Conservation (phyloP, 1,140 invertebrate genomes). For the Oedothorax gibbosus region DNA sequence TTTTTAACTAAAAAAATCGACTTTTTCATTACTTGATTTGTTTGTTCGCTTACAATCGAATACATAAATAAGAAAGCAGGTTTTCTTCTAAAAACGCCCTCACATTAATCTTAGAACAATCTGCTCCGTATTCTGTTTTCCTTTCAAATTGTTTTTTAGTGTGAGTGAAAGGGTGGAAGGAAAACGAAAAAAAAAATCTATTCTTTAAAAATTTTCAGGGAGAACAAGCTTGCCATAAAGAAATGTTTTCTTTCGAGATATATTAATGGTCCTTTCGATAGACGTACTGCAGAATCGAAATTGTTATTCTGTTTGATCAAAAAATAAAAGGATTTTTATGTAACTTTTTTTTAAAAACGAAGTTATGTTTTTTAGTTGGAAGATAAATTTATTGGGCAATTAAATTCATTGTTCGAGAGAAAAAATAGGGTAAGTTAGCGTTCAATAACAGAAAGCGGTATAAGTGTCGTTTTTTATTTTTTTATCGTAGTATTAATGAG, state of each 20-base stretch:
- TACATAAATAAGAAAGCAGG: not conserved
- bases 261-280: slow-evolving; percentile 51
- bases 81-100: slow-evolving; percentile 5
- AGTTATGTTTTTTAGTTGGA: no score
- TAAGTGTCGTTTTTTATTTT: no score
- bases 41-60: slow-evolving; percentile 1
- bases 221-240: not conserved
- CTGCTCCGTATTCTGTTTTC: slow-evolving; percentile 24
- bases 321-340: slow-evolving; percentile 29
- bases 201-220: not conserved
- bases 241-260: not conserved
- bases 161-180: not conserved
- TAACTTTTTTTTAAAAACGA: not conserved
- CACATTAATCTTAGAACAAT: slow-evolving; percentile 45
- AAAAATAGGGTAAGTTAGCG: not conserved
- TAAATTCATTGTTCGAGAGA: not conserved
- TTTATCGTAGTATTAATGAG: no score
- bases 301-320: slow-evolving; percentile 30
- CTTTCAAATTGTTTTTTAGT: slow-evolving; percentile 24
- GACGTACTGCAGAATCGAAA: slow-evolving; percentile 12
- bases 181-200: not conserved
- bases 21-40: slow-evolving; percentile 17
- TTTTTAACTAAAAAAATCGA: slow-evolving; percentile 1
- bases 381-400: slow-evolving; percentile 26
- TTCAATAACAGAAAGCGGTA: not conserved